These are phyloP conservation scores for Nephila pilipes DNA, from an alignment of 1,140 invertebrate species.

Conservation along the genomic window DNA sequence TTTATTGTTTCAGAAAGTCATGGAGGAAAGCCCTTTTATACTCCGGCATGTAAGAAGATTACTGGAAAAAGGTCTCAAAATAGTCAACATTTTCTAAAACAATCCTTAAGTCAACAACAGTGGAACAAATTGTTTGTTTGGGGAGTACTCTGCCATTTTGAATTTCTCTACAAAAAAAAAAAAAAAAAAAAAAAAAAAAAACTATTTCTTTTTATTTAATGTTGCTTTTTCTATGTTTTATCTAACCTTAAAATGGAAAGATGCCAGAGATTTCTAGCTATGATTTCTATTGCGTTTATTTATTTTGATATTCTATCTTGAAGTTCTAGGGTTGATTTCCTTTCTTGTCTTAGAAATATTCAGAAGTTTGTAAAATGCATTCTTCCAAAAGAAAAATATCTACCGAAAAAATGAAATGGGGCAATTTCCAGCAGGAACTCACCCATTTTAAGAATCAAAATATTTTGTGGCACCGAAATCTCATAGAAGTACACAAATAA, in stretches of 20 bases:
- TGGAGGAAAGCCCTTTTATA: slow-evolving; percentile 11
- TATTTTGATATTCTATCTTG: background rate
- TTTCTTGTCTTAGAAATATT: slow-evolving; percentile 14
- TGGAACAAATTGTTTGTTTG: slow-evolving; percentile 40
- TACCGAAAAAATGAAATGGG: background rate
- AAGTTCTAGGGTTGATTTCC: background rate
- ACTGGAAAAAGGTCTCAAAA: slow-evolving; percentile 18
- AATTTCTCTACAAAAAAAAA: slow-evolving; percentile 19
- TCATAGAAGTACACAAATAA: no score
- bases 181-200: background rate
- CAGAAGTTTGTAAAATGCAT: background rate
- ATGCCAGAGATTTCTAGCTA: slow-evolving; percentile 27
- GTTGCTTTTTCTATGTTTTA: background rate
- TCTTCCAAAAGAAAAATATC: background rate
- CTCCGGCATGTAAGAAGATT: slow-evolving; percentile 7
- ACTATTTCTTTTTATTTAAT: slow-evolving; percentile 14
- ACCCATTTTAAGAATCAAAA: no score
- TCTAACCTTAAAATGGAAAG: slow-evolving; percentile 1
- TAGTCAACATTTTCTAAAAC: slow-evolving; percentile 25
- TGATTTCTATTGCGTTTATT: slow-evolving; percentile 10
- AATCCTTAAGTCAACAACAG: slow-evolving; percentile 42
- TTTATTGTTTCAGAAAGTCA: slow-evolving; percentile 33
- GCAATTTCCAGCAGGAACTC: background rate
- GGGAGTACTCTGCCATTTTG: slow-evolving; percentile 29
- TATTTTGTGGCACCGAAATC: no score